Percentiles rank a stretch among this genome's conserved stretches.
Conservation (phyloP, 23 tunicate genomes). For the Trididemnum clinides region DNA sequence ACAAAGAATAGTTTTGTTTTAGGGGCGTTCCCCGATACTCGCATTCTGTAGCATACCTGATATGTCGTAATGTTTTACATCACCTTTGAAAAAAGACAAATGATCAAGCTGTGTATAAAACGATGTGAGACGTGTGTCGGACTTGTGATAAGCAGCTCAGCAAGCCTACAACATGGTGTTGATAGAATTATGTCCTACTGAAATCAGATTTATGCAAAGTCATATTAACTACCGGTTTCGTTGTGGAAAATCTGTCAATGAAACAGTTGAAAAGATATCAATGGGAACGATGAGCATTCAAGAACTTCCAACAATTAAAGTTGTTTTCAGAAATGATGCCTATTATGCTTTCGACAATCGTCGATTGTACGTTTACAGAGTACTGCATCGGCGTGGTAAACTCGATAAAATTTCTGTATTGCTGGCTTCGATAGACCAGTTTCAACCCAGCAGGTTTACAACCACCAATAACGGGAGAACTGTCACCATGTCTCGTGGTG, state of each 20-base stretch:
- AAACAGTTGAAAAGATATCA: not conserved
- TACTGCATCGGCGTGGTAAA: not conserved
- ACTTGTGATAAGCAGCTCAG: too few species aligned
- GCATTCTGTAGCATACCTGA: too few species aligned
- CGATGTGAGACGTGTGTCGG: too few species aligned
- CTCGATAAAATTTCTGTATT: not conserved
- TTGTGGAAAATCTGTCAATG: not conserved
- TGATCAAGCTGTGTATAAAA: too few species aligned
- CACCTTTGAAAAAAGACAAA: too few species aligned
- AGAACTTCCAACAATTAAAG: constrained; percentile 9
- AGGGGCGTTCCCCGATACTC: too few species aligned
- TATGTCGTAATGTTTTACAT: too few species aligned
- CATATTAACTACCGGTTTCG: not conserved
- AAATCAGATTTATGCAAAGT: constrained; percentile 41
- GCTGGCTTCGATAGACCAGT: not conserved
- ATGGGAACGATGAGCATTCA: constrained; percentile 1
- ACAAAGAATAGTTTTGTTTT: too few species aligned
- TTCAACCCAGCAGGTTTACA: constrained; percentile 16
- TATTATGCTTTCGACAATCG: constrained; percentile 45
- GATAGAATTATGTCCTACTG: constrained; percentile 15
- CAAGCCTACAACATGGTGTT: too few species aligned
- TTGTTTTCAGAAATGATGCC: constrained; percentile 2
- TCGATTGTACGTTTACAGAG: constrained; percentile 44
- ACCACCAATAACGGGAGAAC: constrained; percentile 19
- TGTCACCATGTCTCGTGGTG: not conserved